Base-by-base conservation (phyloP, 2,888 invertebrate genomes). In the Megamerina dolium region DNA sequence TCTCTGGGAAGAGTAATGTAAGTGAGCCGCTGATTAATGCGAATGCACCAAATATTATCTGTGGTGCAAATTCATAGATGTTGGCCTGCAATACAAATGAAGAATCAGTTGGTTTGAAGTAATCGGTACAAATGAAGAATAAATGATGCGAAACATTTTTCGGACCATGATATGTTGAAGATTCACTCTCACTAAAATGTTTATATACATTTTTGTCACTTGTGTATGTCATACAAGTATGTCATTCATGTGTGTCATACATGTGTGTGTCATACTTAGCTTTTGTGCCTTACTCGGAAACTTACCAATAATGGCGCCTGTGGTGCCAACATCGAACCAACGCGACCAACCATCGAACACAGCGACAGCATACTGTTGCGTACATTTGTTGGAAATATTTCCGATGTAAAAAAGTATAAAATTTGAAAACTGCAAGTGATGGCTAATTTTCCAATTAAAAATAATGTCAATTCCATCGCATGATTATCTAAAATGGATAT, bases 291-390 rank as follows among this genome's bases (percentile, higher is more conserved):
- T n/a, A n/a, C n/a, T n/a, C n/a, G n/a, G n/a, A n/a, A n/a, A 27
- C 54, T 48, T 53, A 66, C 66, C 56, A 84, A 64, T 27, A 83
- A 68, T 13, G 81, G 81, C 10, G 83, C 80, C 67, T 83, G 83
- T 27, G 85, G 84, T 20, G 85, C 83, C 40, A 82, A 64, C 62
- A 83, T 78, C 13, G 82, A 81, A 12, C 85, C 85, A 45, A 83
- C 53, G 12, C 83, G 74, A 32, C 84, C 85, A 52, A 81, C 75
- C 73, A 83, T 81, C 36, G 83, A 82, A 66, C 81, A 82, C 37
- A 80, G 75, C 4, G 81, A 80, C 36, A 85, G 73, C 52, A 82
- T 74, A 14, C 82, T 80, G 58, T 80, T 79, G 42, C 85, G 76
- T 39, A 78, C 70, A 48, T 73, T 74, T 35, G 85, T 85, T 9